Conservation (phyloP, 2,113 vertebrate genomes). For the Typhlomys cinereus region DNA sequence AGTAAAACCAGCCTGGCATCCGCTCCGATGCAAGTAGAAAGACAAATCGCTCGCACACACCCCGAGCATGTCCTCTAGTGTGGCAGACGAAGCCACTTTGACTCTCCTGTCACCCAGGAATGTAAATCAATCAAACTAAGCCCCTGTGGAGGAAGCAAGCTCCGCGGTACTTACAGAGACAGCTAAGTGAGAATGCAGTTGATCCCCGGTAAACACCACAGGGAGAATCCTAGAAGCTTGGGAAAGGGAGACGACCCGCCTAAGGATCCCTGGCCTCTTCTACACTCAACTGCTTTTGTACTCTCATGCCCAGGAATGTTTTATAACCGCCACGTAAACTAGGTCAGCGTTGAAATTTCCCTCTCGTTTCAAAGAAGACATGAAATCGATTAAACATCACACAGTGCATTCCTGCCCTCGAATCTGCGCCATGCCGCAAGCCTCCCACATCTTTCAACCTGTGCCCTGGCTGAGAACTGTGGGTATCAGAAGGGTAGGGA, state of each 20-base stretch:
- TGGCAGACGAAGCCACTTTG: not conserved
- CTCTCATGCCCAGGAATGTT: not conserved
- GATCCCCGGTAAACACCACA: not conserved
- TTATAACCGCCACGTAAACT: slow-evolving; percentile 15
- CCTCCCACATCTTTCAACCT: not conserved
- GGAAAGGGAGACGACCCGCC: not conserved
- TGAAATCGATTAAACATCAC: slow-evolving; percentile 9
- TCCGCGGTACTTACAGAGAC: slow-evolving; percentile 37
- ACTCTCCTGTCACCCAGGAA: slow-evolving; percentile 48
- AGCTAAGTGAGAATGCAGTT: not conserved
- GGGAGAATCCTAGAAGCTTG: not conserved
- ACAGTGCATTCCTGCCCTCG: slow-evolving; percentile 1
- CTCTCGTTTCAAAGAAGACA: slow-evolving; percentile 11
- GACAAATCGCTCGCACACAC: slow-evolving; percentile 39
- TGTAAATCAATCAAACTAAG: slow-evolving; percentile 66
- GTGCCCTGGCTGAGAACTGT: not conserved
- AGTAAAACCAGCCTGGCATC: slow-evolving; percentile 29
- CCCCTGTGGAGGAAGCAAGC: slow-evolving; percentile 36
- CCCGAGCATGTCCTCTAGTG: not conserved
- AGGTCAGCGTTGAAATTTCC: slow-evolving; percentile 47
- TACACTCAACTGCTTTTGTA: slow-evolving; percentile 8
- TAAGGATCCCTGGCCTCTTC: slow-evolving; percentile 12
- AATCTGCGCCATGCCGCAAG: not conserved
- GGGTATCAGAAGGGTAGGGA: not conserved
- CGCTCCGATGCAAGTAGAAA: not conserved